Evolutionary conservation across 2,113 vertebrate species (phyloP).

Genomic region (Serilophus lunatus): DNA sequence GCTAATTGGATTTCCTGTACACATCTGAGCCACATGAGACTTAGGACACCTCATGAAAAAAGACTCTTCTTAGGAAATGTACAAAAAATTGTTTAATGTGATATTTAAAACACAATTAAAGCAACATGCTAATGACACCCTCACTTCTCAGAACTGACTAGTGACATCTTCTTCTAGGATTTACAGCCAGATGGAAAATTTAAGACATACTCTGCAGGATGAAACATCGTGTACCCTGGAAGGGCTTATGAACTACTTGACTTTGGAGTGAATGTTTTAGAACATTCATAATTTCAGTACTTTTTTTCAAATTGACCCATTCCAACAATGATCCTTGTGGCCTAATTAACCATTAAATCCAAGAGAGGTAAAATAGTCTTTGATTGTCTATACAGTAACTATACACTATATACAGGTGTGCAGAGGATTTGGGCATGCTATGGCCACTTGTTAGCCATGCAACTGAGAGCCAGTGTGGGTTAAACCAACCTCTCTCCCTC

Average conservation of each 20-base stretch:
- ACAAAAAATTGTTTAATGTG: constrained; percentile 76
- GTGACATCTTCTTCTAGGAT: constrained; percentile 41
- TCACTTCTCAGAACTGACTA: constrained; percentile 48
- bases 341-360: neutral
- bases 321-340: neutral
- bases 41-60: constrained; percentile 62
- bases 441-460: neutral
- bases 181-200: neutral
- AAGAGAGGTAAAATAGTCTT: neutral
- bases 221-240: neutral
- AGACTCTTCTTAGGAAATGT: constrained; percentile 70
- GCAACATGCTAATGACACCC: constrained; percentile 67
- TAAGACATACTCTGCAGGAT: neutral
- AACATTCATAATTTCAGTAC: neutral
- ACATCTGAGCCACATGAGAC: constrained; percentile 72
- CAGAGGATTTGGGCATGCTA: neutral
- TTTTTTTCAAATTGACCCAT: neutral
- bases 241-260: neutral
- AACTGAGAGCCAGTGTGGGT: rapidly evolving
- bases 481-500: neutral
- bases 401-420: rapidly evolving
- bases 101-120: constrained; percentile 79
- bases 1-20: constrained; percentile 80
- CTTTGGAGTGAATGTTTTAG: neutral
- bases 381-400: neutral